These are phyloP conservation scores for Agonopterix arenella DNA, from an alignment of 2,888 invertebrate genomes.

Conservation along the genomic window DNA sequence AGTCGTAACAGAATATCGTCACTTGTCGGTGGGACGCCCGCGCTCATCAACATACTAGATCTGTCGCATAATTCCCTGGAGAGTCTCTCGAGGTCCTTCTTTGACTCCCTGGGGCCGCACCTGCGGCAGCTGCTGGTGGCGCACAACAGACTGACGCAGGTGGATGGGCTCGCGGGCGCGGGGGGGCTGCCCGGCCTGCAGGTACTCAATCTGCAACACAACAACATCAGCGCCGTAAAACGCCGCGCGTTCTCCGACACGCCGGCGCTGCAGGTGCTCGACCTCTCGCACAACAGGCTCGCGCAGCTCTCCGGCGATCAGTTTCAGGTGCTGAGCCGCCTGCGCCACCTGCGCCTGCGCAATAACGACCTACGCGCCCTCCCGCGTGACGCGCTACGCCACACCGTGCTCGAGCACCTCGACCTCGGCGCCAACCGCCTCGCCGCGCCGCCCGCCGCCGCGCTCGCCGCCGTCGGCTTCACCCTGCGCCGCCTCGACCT, in stretches of 20 bases:
- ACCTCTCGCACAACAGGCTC: constrained; percentile 39
- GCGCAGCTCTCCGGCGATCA: constrained; percentile 39
- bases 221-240: constrained; percentile 80
- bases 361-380: constrained; percentile 82
- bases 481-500: constrained; percentile 85
- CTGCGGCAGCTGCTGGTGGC: constrained; percentile 66
- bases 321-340: constrained; percentile 74
- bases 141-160: constrained; percentile 66
- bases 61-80: constrained; percentile 79
- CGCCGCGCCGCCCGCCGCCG: constrained; percentile 82
- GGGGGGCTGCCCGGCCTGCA: constrained; percentile 28
- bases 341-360: constrained; percentile 81
- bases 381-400: constrained; percentile 84
- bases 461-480: constrained; percentile 84
- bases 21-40: constrained; percentile 36
- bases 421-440: constrained; percentile 85
- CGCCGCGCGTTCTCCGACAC: constrained; percentile 80
- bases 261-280: constrained; percentile 36
- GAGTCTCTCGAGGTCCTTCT: constrained; percentile 74
- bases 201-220: constrained; percentile 78
- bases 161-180: constrained; percentile 59
- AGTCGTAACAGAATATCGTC: constrained; percentile 79
- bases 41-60: constrained; percentile 79
- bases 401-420: constrained; percentile 84
- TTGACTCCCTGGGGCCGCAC: constrained; percentile 53